Percentiles rank a stretch among this genome's conserved stretches.
Conservation (phyloP, 2,797 vertebrate genomes). For the Mus minutoides region DNA sequence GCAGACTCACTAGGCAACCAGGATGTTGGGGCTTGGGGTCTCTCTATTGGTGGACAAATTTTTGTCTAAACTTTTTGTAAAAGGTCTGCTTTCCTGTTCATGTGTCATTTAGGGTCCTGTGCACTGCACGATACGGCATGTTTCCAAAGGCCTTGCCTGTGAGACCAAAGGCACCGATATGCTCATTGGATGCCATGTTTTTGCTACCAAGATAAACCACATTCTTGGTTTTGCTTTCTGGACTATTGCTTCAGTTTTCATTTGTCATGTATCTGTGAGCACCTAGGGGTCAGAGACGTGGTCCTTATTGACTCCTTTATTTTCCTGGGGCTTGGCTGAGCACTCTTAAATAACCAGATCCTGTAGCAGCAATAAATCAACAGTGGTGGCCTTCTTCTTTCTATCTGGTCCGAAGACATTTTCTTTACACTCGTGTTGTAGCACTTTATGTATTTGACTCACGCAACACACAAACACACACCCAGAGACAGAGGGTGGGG, state of each 20-base stretch:
- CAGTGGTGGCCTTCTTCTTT: neutral
- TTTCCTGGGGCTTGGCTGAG: neutral
- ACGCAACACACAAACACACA: too few relatives aligned
- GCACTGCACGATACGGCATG: neutral
- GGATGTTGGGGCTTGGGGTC: neutral
- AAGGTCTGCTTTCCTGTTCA: neutral
- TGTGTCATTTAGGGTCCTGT: neutral
- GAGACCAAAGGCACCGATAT: neutral
- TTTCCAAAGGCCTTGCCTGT: neutral
- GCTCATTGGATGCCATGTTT: neutral
- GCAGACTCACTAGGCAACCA: rapidly evolving
- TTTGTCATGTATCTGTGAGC: neutral
- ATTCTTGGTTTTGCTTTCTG: neutral
- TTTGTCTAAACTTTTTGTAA: neutral
- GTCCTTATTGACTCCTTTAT: neutral
- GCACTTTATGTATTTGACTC: neutral
- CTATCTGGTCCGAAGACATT: neutral
- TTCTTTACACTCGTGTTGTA: neutral
- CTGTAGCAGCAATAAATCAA: neutral
- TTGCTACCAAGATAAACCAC: neutral
- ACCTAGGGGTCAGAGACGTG: neutral
- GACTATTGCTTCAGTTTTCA: neutral
- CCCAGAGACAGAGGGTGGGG: neutral
- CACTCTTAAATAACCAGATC: neutral
- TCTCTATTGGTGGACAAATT: neutral